A percentile compares a stretch with the other conserved stretches of the same genome.
phyloP scores from a whole-genome alignment of 1,140 invertebrate species.

The Trichonephila clavipes region DNA sequence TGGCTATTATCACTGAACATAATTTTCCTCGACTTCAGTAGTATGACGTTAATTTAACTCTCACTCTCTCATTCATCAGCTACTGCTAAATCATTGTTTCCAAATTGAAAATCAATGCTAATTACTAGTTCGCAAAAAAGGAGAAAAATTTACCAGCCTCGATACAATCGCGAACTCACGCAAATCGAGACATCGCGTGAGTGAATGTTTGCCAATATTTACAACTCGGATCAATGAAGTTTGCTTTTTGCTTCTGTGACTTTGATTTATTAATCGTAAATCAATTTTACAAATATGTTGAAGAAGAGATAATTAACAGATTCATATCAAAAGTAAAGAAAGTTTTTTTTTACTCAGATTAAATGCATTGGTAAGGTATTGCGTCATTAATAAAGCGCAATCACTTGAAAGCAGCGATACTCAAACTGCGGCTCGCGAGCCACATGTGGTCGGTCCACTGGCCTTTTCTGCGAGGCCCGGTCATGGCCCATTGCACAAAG shows the following conservation, averaged over 20 bases:
- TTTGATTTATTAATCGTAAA: background rate
- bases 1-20: too few species aligned
- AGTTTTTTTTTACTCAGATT: background rate
- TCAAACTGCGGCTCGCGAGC: too few species aligned
- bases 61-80: too few species aligned
- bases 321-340: background rate
- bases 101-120: too few species aligned
- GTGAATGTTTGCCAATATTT: background rate
- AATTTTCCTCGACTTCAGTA: too few species aligned
- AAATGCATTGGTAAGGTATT: background rate
- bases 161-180: background rate
- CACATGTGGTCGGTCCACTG: too few species aligned
- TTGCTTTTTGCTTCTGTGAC: background rate
- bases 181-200: background rate
- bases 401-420: too few species aligned
- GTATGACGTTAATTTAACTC: too few species aligned
- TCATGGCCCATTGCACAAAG: too few species aligned
- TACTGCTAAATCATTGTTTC: too few species aligned
- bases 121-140: background rate
- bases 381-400: too few species aligned
- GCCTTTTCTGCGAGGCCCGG: too few species aligned
- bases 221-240: background rate
- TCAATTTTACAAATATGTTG: background rate
- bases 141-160: background rate
- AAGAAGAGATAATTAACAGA: background rate